Evolutionary conservation across 2,113 vertebrate species (phyloP).

Genomic region (Oreochromis niloticus): DNA sequence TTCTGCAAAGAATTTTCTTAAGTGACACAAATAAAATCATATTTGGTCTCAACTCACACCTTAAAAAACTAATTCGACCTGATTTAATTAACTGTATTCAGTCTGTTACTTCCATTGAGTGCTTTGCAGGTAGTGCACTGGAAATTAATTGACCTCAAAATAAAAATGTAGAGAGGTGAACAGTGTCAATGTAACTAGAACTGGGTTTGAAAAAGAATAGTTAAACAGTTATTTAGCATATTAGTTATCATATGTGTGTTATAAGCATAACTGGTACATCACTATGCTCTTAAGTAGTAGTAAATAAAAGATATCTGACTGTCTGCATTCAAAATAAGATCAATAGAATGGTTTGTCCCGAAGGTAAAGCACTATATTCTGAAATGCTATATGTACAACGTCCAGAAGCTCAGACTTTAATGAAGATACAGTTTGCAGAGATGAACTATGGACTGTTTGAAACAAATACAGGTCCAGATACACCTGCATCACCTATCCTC

Average conservation of each 20-base stretch:
- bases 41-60: background rate
- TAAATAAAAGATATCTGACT: background rate
- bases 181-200: background rate
- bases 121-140: background rate
- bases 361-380: background rate
- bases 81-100: background rate
- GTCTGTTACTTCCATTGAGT: background rate
- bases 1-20: background rate
- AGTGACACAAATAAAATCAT: background rate
- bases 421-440: background rate
- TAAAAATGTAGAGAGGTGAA: background rate
- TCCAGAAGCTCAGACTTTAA: background rate
- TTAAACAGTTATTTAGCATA: background rate
- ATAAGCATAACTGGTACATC: background rate
- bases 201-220: background rate
- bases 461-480: background rate
- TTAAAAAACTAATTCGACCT: background rate
- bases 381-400: background rate
- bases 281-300: background rate
- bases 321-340: background rate
- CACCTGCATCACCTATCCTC: background rate
- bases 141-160: background rate
- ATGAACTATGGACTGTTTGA: background rate
- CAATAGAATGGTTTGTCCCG: background rate
- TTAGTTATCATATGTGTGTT: background rate